phyloP scores from a whole-genome alignment of 2,888 invertebrate species.

The Rhagophthalmus giganteus region DNA sequence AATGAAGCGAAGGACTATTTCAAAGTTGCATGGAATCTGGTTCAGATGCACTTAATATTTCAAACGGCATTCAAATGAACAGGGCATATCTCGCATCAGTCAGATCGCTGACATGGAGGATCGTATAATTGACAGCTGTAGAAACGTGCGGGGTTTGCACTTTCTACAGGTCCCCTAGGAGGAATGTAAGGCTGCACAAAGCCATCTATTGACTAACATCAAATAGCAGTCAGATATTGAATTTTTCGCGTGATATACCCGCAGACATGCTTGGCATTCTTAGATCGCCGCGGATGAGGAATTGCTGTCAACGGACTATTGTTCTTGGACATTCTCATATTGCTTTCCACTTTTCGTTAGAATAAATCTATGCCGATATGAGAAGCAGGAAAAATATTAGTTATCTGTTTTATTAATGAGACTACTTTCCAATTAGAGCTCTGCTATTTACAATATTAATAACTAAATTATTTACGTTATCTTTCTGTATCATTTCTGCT shows the following conservation, averaged over 20 bases:
- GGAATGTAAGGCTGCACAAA: slow-evolving; percentile 43
- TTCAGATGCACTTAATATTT: slow-evolving; percentile 40
- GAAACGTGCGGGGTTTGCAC: slow-evolving; percentile 36
- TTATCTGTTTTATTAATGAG: too few relatives aligned
- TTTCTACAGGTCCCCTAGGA: slow-evolving; percentile 24
- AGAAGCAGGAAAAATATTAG: slow-evolving; percentile 11
- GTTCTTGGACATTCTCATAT: slow-evolving; percentile 41
- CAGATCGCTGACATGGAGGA: slow-evolving; percentile 48
- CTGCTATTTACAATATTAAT: too few relatives aligned
- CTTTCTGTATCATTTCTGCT: too few relatives aligned
- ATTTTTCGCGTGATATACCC: slow-evolving; percentile 52
- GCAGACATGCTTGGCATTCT: slow-evolving; percentile 47
- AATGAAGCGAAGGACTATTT: slow-evolving; percentile 17
- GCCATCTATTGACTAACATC: slow-evolving; percentile 49
- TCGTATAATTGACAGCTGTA: slow-evolving; percentile 51
- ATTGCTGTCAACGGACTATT: slow-evolving; percentile 52
- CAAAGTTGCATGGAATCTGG: slow-evolving; percentile 17
- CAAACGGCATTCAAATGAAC: slow-evolving; percentile 49
- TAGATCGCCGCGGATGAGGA: slow-evolving; percentile 49
- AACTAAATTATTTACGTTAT: too few relatives aligned
- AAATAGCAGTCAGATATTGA: slow-evolving; percentile 51
- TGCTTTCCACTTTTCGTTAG: slow-evolving; percentile 19
- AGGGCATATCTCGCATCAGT: slow-evolving; percentile 48
- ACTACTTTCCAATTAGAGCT: too few relatives aligned
- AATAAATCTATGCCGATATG: slow-evolving; percentile 22